Percentiles rank a stretch among this genome's conserved stretches.
phyloP scores from a whole-genome alignment of 2,888 invertebrate genomes.

The Omphaloscelis lunosa region DNA sequence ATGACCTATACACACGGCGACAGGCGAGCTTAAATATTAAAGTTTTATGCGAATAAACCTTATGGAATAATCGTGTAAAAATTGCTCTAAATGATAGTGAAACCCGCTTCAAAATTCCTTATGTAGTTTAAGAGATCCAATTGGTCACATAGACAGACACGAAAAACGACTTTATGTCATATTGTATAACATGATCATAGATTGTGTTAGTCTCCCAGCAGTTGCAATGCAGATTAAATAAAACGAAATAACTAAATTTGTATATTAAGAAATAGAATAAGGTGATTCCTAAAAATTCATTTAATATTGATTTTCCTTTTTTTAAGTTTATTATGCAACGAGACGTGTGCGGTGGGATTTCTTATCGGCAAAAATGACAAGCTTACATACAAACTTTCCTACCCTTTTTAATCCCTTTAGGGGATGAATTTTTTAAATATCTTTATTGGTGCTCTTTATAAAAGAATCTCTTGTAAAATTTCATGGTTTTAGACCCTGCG shows the following conservation, averaged over 20 bases:
- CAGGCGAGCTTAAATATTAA: not conserved
- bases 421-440: not conserved
- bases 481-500: not conserved
- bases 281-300: not conserved
- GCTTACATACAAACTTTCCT: not conserved
- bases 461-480: not conserved
- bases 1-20: not conserved
- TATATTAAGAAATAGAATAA: not conserved
- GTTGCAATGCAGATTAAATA: not conserved
- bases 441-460: not conserved
- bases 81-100: not conserved
- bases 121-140: not conserved
- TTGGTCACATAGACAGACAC: too few species aligned
- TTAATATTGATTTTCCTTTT: not conserved
- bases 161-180: not conserved
- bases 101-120: not conserved
- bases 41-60: not conserved
- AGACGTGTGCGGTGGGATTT: not conserved
- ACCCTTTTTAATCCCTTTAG: not conserved
- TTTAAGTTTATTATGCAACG: not conserved
- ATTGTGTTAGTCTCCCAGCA: not conserved
- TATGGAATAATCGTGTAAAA: too few species aligned
- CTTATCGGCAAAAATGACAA: too few species aligned
- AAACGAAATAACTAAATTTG: not conserved
- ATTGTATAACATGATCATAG: not conserved